Evolutionary conservation across 2,888 invertebrate genomes (phyloP).

Genomic region (Allygus modestus): DNA sequence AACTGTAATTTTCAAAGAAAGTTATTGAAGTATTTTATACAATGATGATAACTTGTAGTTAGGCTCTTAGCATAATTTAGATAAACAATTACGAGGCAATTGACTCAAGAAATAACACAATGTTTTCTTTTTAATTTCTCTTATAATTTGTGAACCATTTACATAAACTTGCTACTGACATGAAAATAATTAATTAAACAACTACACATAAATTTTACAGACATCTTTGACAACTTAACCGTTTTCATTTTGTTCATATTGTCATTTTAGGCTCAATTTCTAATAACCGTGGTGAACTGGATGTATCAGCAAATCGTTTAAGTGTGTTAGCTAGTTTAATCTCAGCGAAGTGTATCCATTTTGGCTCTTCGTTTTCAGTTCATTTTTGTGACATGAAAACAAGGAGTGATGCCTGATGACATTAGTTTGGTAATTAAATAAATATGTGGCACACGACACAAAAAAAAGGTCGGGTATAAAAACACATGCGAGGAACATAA

Average conservation of each 20-base stretch:
- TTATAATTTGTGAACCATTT: no score
- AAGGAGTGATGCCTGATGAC: not conserved
- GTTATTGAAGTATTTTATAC: no score
- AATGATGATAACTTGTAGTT: no score
- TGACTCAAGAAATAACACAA: not conserved
- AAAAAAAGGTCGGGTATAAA: conserved; percentile 38
- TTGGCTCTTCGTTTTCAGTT: not conserved
- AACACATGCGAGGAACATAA: conserved; percentile 53
- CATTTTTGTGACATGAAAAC: not conserved
- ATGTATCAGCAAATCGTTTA: not conserved
- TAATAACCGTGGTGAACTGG: conserved; percentile 1
- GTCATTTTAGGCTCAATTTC: not conserved
- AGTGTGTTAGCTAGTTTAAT: conserved; percentile 33
- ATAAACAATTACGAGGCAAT: not conserved
- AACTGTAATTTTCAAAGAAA: no score
- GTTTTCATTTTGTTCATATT: not conserved
- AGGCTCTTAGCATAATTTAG: no score
- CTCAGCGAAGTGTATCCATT: not conserved
- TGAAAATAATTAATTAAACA: no score
- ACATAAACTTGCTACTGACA: no score
- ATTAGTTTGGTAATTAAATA: not conserved
- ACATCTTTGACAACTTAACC: no score
- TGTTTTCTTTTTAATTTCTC: not conserved
- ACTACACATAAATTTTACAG: no score
- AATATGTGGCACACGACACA: conserved; percentile 47